Conservation (phyloP, 2,888 invertebrate genomes). For the Matsumyia berberina region DNA sequence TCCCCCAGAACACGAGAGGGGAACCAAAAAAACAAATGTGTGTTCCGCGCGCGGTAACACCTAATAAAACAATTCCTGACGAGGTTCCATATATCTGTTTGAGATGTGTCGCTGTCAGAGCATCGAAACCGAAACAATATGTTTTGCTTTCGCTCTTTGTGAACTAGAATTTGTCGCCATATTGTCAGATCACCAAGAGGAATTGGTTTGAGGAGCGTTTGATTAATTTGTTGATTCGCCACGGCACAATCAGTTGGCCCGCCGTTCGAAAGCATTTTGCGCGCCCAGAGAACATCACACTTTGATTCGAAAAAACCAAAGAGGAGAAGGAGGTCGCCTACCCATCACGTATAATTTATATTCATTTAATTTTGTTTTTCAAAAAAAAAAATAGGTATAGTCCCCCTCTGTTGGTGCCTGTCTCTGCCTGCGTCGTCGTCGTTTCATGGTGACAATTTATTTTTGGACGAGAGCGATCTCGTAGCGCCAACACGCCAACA, state of each 20-base stretch:
- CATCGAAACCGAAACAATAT: constrained; percentile 15
- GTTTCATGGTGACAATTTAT: constrained; percentile 67
- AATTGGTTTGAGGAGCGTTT: constrained; percentile 51
- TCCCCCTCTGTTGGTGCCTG: neutral
- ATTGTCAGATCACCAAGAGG: constrained; percentile 22
- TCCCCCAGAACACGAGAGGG: constrained; percentile 7
- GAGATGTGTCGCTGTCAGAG: neutral
- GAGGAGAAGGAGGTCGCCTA: constrained; percentile 45
- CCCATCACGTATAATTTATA: constrained; percentile 63
- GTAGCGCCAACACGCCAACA: constrained; percentile 29
- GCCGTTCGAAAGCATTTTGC: constrained; percentile 7
- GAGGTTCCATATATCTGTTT: constrained; percentile 3
- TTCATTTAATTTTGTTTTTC: constrained; percentile 59
- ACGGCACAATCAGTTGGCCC: constrained; percentile 5
- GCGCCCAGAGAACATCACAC: constrained; percentile 6
- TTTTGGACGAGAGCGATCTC: constrained; percentile 48
- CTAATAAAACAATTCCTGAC: constrained; percentile 68
- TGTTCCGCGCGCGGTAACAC: constrained; percentile 46
- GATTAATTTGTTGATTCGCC: constrained; percentile 69
- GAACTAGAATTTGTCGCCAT: constrained; percentile 42
- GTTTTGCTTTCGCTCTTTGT: constrained; percentile 4
- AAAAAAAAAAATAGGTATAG: neutral
- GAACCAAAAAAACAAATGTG: neutral
- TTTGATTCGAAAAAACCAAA: constrained; percentile 27
- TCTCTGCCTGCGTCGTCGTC: constrained; percentile 17